These are phyloP conservation scores for Urocyon cinereoargenteus DNA, from an alignment of 2,797 vertebrate species.

Conservation along the genomic window DNA sequence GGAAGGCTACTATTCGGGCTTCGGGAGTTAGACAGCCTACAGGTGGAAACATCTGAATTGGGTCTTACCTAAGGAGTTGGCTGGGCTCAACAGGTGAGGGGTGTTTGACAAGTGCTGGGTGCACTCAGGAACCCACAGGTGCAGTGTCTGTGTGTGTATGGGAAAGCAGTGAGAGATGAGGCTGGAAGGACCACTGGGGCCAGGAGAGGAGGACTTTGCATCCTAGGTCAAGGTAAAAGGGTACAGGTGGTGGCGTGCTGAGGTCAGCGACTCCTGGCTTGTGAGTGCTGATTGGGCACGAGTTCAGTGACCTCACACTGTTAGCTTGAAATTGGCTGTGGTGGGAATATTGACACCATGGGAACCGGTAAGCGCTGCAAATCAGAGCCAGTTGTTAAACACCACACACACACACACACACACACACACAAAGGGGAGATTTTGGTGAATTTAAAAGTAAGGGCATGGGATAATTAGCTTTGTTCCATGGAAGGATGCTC, in stretches of 20 bases:
- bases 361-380: not conserved
- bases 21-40: not conserved
- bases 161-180: not conserved
- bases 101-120: not conserved
- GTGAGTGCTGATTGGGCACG: not conserved
- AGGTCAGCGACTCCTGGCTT: not conserved
- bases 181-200: not conserved
- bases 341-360: slow-evolving; percentile 29
- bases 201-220: not conserved
- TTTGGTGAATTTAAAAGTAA: not conserved
- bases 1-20: not conserved
- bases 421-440: not conserved
- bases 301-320: not conserved
- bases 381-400: not conserved
- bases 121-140: not conserved
- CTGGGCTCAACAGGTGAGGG: not conserved
- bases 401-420: not conserved
- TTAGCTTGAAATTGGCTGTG: not conserved
- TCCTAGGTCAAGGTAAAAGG: not conserved
- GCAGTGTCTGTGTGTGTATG: not conserved
- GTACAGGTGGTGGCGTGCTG: accelerated
- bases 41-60: not conserved
- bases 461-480: not conserved
- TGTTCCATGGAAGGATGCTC: not conserved
- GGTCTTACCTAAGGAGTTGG: not conserved